Base-by-base conservation (phyloP, 2,113 vertebrate species). In the Haemorhous mexicanus region DNA sequence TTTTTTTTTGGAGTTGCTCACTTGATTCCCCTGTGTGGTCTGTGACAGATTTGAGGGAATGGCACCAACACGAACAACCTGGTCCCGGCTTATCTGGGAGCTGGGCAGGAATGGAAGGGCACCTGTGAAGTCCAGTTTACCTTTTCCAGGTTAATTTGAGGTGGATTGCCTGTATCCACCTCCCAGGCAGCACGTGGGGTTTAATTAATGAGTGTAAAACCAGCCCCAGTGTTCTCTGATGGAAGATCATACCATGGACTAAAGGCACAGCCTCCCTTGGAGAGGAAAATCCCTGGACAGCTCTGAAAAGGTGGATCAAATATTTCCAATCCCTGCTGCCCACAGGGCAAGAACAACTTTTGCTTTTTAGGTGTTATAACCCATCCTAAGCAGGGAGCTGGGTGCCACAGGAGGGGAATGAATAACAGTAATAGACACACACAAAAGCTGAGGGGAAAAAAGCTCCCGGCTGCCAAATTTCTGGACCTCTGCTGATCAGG, bases 1-100 rank as follows among this genome's bases (percentile, higher is more conserved):
- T 18, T 1, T 50, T n/a, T 62, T 94, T 94, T 87, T 62, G 24
- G 35, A 87, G 20, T 59, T 66, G 56, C 59, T 52, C 16, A 49
- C 61, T 87, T 82, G 61, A 62, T 62, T 95, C 66, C 94, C 66
- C 84, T 95, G 82, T 95, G 92, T 94, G 88, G 93, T 93, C 77
- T 84, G 41, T 67, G 90, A 82, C 22, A 44, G 76, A 41, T 52
- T 84, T 2, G 16, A 63, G 41, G 64, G 32, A 41, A 56, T 4
- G 32, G 23, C 46, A 89, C 44, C 37, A 18, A 22, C 46, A 62
- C 0, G 5, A 93, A 61, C 49, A 82, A 41, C 32, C 62, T 19
- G 43, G 37, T 63, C 28, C 28, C 17, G 16, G 68, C 5, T 69
- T 58, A 32, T 84, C 22, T 78, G 70, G 35, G 62, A 82, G 46